These are phyloP conservation scores for Pelobates fuscus DNA, from an alignment of 2,113 vertebrate species.

Conservation along the genomic window DNA sequence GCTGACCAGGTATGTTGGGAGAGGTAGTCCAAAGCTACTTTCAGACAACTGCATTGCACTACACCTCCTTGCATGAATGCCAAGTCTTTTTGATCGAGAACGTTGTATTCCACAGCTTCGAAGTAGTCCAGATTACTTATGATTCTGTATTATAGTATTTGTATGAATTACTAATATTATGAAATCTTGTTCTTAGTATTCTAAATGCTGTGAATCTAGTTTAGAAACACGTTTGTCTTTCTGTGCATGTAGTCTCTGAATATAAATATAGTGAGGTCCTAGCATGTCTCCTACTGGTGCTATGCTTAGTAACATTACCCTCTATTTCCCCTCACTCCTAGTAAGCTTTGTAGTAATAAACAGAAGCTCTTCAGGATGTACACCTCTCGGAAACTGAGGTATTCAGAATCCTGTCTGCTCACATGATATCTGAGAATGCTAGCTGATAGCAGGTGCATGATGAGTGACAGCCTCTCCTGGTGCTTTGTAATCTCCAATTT, in stretches of 20 bases:
- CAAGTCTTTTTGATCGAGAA: too few species aligned
- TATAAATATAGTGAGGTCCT: conserved; percentile 50
- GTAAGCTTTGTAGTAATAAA: conserved; percentile 90
- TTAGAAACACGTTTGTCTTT: neutral
- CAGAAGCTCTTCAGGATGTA: conserved; percentile 89
- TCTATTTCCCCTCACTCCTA: conserved; percentile 87
- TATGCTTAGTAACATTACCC: conserved; percentile 74
- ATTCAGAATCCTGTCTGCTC: conserved; percentile 83
- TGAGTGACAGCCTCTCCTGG: conserved; percentile 57
- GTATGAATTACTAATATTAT: too few species aligned
- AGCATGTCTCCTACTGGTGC: conserved; percentile 59
- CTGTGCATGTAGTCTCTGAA: conserved; percentile 9
- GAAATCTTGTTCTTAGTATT: too few species aligned
- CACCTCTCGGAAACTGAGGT: conserved; percentile 88
- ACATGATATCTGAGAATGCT: conserved; percentile 85
- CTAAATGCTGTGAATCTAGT: neutral
- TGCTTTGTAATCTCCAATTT: conserved; percentile 61
- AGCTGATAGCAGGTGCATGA: conserved; percentile 87
- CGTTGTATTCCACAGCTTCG: too few species aligned
- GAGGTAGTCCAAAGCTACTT: too few species aligned
- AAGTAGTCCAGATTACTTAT: too few species aligned
- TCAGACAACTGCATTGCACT: too few species aligned
- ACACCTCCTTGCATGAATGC: too few species aligned
- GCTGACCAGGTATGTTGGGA: too few species aligned
- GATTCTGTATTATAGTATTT: too few species aligned